Evolutionary conservation across 1,140 invertebrate genomes (phyloP), one percentile per base, ranked within the genome.

Genomic region (Protaetia brevitarsis): DNA sequence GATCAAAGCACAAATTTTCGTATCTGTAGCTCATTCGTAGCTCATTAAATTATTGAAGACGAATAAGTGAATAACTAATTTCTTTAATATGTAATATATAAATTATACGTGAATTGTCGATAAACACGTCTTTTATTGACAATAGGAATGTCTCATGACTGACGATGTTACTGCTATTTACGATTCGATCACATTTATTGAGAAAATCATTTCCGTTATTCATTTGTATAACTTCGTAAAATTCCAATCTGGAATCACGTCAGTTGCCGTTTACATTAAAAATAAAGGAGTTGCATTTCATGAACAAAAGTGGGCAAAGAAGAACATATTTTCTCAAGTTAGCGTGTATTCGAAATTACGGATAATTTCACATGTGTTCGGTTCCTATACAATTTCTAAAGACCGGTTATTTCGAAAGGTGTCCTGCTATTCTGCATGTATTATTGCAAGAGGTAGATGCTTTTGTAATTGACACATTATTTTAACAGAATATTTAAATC

Each of bases 401-500:
- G 41, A 51, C 41, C 41, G 41, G 41, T 51, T 51, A 23, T 51
- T 3, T 23, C 41, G 41, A 51, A 51, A 51, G 41, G 41, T 51
- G 41, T 51, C 8, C 19, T 51, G 19, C 34, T 51, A 23, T 23
- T 19, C 41, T 19, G 26, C 10, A 51, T 1, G 19, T 51, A 51
- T 7, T 10, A 13, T 2, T 19, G 41, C 2, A 21, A 51, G 6
- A 51, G 41, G 41, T 51, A 51, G 41, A 23, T 51, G 26, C 8
- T 51, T 51, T 51, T 19, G 19, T 51, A 51, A 51, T 51, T 51
- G 41, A 51, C 41, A 51, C 41, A 51, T 51, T 51, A 51, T 51
- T 51, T 51, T 51, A 51, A 23, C 41, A 51, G 26, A 51, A 51
- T 51, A 51, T 51, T 51, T 51, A 51, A 51, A 51, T 51, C 41